These are phyloP conservation scores for Istiophorus platypterus DNA, from an alignment of 2,113 vertebrate genomes.

Conservation along the genomic window DNA sequence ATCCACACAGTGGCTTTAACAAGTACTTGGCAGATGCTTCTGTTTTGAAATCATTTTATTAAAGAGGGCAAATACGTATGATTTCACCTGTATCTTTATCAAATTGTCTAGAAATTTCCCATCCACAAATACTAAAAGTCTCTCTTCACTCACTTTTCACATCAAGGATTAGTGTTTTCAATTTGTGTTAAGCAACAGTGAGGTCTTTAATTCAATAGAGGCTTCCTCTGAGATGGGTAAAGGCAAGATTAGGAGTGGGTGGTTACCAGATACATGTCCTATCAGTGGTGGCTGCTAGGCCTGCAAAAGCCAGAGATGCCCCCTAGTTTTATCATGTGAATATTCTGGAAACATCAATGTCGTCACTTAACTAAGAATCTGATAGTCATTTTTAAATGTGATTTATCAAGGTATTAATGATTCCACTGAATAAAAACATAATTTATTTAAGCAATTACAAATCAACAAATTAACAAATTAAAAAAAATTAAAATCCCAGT, in stretches of 20 bases:
- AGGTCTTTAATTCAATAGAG: background rate
- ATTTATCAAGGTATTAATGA: constrained; percentile 17
- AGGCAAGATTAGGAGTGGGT: background rate
- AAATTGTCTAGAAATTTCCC: background rate
- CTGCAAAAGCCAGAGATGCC: background rate
- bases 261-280: constrained; percentile 2
- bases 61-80: background rate
- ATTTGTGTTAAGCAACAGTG: background rate
- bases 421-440: background rate
- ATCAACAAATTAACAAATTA: too few species aligned
- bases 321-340: background rate
- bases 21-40: background rate
- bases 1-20: too few species aligned
- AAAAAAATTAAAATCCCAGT: background rate
- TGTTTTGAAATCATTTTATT: background rate
- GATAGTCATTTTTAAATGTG: background rate
- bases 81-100: background rate
- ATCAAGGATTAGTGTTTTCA: background rate
- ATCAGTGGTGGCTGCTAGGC: background rate
- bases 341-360: background rate
- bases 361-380: constrained; percentile 12
- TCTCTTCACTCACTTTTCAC: too few species aligned
- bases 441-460: background rate
- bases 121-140: background rate
- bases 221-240: background rate